Conservation (phyloP, 2,113 vertebrate genomes). For the Rousettus leschenaultii region DNA sequence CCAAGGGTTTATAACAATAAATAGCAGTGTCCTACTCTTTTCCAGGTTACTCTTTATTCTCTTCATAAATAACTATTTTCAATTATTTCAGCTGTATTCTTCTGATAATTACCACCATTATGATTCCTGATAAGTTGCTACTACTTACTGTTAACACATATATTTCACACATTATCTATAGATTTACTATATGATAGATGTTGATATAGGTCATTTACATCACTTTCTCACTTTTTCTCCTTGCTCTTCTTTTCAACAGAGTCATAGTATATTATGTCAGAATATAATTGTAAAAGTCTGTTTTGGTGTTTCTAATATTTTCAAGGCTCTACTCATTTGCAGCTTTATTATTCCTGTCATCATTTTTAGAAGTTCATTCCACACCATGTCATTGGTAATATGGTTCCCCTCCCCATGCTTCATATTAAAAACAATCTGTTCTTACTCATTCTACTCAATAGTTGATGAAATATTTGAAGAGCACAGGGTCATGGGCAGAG, state of each 20-base stretch:
- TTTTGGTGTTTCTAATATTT: slow-evolving; percentile 7
- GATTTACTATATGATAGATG: neutral
- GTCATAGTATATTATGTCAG: neutral
- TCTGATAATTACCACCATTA: neutral
- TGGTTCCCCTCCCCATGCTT: neutral
- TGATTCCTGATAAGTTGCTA: neutral
- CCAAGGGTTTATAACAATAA: neutral
- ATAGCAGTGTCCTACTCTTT: neutral
- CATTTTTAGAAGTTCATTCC: neutral
- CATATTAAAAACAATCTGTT: neutral
- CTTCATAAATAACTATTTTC: neutral
- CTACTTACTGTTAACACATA: neutral
- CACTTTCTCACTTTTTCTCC: neutral
- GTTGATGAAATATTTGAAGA: neutral
- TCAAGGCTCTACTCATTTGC: neutral
- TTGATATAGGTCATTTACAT: neutral
- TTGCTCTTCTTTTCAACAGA: neutral
- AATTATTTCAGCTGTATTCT: neutral
- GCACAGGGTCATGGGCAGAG: neutral
- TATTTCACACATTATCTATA: neutral
- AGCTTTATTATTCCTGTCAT: neutral
- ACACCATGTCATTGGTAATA: neutral
- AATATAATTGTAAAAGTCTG: neutral
- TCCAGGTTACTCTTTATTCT: neutral
- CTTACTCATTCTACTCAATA: neutral